Evolutionary conservation across 2,797 vertebrate species (phyloP).

Genomic region (Vultur gryphus): DNA sequence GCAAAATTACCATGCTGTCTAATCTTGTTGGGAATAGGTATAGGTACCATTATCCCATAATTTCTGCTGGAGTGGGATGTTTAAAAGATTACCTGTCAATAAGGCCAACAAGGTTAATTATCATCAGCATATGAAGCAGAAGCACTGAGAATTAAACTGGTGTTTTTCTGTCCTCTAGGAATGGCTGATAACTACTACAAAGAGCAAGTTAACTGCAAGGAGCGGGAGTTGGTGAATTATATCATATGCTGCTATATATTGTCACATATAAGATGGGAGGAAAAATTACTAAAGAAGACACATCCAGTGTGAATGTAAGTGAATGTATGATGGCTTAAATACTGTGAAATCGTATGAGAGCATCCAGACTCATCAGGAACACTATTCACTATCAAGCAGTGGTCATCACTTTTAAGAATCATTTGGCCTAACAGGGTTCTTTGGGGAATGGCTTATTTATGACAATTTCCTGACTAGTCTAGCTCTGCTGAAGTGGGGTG

Average conservation of each 20-base stretch:
- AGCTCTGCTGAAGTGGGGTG: not conserved
- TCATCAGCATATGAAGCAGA: not conserved
- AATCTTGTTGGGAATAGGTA: not conserved
- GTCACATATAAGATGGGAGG: accelerated
- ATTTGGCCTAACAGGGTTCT: not conserved
- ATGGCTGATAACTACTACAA: not conserved
- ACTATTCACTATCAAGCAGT: not conserved
- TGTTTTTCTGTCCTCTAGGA: not conserved
- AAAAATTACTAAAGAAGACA: not conserved
- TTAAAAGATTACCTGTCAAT: not conserved
- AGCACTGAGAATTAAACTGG: not conserved
- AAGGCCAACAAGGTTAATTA: not conserved
- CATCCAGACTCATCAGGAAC: not conserved
- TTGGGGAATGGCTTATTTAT: not conserved
- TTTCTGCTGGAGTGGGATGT: not conserved
- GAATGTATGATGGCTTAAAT: not conserved
- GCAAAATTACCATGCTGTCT: not conserved
- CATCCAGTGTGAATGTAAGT: not conserved
- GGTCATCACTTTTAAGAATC: not conserved
- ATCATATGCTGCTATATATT: not conserved
- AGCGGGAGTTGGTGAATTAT: not conserved
- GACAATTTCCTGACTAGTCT: not conserved
- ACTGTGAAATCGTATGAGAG: not conserved
- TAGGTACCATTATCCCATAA: not conserved
- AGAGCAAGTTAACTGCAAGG: not conserved